These are phyloP conservation scores for Zaprionus africanus DNA, from an alignment of 1,140 invertebrate genomes.

Conservation along the genomic window DNA sequence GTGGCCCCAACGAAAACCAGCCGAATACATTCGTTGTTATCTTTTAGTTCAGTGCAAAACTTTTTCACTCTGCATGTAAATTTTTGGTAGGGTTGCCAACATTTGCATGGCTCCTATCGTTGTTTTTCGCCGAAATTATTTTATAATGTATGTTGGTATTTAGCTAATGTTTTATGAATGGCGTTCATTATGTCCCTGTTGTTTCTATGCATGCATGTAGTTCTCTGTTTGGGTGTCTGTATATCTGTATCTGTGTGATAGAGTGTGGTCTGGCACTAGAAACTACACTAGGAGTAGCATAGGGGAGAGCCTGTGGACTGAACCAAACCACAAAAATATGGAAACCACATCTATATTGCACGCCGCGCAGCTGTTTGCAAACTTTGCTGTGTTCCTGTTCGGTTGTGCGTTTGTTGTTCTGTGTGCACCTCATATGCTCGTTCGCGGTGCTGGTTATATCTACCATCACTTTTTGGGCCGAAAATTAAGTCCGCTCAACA, in stretches of 20 bases:
- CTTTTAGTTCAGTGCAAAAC: slow-evolving; percentile 76
- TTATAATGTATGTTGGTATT: slow-evolving; percentile 83
- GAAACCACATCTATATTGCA: slow-evolving; percentile 82
- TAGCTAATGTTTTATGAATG: slow-evolving; percentile 82
- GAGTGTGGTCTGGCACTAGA: slow-evolving; percentile 25
- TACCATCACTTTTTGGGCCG: slow-evolving; percentile 57
- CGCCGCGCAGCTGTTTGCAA: slow-evolving; percentile 75
- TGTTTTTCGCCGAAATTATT: slow-evolving; percentile 68
- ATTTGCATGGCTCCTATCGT: slow-evolving; percentile 40
- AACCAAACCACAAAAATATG: slow-evolving; percentile 82
- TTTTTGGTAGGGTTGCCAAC: slow-evolving; percentile 50
- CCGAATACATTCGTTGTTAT: slow-evolving; percentile 76
- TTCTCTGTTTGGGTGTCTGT: slow-evolving; percentile 8
- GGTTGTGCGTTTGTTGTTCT: slow-evolving; percentile 1
- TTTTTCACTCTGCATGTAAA: slow-evolving; percentile 81
- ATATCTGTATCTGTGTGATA: slow-evolving; percentile 10
- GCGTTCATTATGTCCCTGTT: slow-evolving; percentile 66
- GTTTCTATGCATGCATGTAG: background rate
- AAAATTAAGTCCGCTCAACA: slow-evolving; percentile 33
- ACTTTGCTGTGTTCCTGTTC: slow-evolving; percentile 54
- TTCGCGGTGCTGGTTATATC: slow-evolving; percentile 60
- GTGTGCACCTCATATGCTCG: slow-evolving; percentile 56
- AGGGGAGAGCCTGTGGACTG: slow-evolving; percentile 40
- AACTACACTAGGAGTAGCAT: slow-evolving; percentile 30
- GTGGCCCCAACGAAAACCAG: background rate